These are phyloP conservation scores for Oryctes rhinoceros DNA, from an alignment of 1,140 invertebrate genomes.

Conservation along the genomic window DNA sequence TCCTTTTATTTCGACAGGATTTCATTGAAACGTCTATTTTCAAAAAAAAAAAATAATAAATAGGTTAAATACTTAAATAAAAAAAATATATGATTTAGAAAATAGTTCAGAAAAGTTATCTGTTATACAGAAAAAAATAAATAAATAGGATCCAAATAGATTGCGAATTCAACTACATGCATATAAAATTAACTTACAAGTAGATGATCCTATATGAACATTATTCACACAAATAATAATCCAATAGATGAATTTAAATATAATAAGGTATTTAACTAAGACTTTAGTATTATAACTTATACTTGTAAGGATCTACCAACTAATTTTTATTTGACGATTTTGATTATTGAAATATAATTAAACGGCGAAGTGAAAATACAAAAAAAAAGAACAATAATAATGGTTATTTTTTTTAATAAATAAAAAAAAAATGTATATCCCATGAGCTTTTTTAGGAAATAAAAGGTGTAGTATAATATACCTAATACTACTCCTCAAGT, in stretches of 20 bases:
- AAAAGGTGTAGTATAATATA: too few species aligned
- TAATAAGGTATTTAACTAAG: neutral
- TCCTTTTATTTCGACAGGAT: too few species aligned
- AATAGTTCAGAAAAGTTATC: slow-evolving; percentile 7
- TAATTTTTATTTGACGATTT: neutral
- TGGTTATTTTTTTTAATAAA: too few species aligned
- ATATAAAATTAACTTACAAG: neutral
- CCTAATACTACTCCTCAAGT: too few species aligned
- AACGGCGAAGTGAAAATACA: too few species aligned
- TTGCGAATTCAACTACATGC: slow-evolving; percentile 30
- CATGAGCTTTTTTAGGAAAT: too few species aligned
- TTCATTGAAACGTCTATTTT: too few species aligned
- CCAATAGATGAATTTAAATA: neutral
- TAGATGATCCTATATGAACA: neutral
- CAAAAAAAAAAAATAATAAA: too few species aligned
- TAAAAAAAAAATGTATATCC: too few species aligned
- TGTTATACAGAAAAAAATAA: neutral
- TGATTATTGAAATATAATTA: neutral
- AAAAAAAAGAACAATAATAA: too few species aligned
- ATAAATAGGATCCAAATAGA: neutral
- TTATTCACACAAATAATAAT: neutral
- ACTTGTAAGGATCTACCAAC: neutral
- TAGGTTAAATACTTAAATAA: too few species aligned
- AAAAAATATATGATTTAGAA: neutral
- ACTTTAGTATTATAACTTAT: neutral